Base-by-base conservation (phyloP, 2,797 vertebrate species). In the Borostomias antarcticus region DNA sequence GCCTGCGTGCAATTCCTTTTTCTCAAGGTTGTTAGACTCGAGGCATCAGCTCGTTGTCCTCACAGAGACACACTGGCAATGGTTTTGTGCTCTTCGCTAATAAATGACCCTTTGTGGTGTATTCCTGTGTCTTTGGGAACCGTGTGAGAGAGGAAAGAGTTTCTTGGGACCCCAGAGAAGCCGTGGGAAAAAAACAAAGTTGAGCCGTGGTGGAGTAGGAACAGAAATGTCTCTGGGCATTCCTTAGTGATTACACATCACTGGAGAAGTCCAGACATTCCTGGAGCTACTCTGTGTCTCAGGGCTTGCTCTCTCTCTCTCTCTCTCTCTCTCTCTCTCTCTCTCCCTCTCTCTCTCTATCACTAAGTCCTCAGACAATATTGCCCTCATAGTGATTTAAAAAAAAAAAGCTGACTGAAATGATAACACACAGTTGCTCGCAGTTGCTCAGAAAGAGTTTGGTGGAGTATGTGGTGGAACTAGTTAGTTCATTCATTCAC, bases 231-330 rank as follows among this genome's bases (percentile, higher is more conserved):
- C 89, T 90, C 85, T 84, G 86, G 89, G 91, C 91, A 93, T 93
- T 93, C 91, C 91, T 91, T 88, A 88, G 91, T 89, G 92, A 93
- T 93, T 92, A 92, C 91, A 91, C 88, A 90, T 86, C 64, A 79
- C 85, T 75, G 83, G 80, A 89, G 85, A 89, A 89, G 89, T 91
- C 89, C 89, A 91, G 87, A 91, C 91, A 92, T 91, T 92, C 90
- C 86, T 89, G 74, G 64, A 82, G 68, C 84, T 68, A 70, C 86
- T 81, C 58, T 62, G 61, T 79, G 81, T 89, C 82, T 85, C 77
- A 77, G 66, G 57, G 66, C n/a, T n/a, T n/a, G n/a, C n/a, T n/a
- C n/a, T n/a, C 76, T 72, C 8, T 56, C 52, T 56, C n/a, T 1
- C 26, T 9, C 53, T 32, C 53, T 17, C n/a, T n/a, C n/a, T n/a